These are phyloP conservation scores for Neodiprion virginianus DNA, from an alignment of 1,140 invertebrate genomes.

Conservation along the genomic window DNA sequence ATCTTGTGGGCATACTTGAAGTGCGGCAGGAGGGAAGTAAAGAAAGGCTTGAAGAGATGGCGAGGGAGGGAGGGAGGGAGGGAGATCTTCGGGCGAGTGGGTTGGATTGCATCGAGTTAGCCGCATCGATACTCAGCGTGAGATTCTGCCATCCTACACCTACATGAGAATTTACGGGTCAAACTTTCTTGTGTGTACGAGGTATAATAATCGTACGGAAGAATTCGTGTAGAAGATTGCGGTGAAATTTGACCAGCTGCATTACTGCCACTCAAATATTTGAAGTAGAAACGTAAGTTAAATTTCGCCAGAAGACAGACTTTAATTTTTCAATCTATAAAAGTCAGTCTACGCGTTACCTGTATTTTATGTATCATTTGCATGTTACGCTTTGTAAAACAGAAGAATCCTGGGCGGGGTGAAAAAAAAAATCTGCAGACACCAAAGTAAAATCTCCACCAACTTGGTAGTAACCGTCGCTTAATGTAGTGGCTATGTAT, in stretches of 20 bases:
- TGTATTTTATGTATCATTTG: no score
- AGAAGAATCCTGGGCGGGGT: no score
- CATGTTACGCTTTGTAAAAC: no score
- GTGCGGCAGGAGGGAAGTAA: background rate
- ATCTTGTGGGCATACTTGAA: background rate
- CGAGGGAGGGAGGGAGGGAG: background rate
- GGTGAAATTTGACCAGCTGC: background rate
- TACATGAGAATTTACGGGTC: conserved; percentile 25
- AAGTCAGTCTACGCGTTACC: no score
- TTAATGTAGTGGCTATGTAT: no score
- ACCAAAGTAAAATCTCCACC: no score
- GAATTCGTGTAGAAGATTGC: background rate
- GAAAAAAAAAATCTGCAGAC: no score
- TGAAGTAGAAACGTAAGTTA: no score
- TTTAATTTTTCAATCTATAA: no score
- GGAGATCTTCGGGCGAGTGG: conserved; percentile 36
- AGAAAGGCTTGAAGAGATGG: background rate
- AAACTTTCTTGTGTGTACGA: background rate
- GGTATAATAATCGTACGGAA: background rate
- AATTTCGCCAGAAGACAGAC: no score
- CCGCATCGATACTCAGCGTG: conserved; percentile 53
- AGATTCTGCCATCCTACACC: conserved; percentile 52
- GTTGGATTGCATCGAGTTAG: conserved; percentile 56
- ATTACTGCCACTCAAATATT: background rate
- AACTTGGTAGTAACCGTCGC: no score